phyloP scores from a whole-genome alignment of 2,797 vertebrate genomes.

The Hirundo rustica region DNA sequence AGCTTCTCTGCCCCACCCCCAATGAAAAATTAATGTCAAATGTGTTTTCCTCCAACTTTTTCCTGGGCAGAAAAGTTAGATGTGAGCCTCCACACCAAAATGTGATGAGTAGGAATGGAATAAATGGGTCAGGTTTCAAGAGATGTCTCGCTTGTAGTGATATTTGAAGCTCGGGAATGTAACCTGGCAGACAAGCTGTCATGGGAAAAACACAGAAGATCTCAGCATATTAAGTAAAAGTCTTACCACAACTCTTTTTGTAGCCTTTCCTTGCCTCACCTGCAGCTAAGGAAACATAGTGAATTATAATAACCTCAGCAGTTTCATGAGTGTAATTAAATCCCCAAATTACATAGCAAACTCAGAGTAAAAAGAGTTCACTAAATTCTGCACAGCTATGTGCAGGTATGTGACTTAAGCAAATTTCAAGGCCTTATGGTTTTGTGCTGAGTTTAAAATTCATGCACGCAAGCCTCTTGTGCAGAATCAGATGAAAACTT shows the following conservation, averaged over 20 bases:
- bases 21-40: not conserved
- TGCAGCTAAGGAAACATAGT: not conserved
- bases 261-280: not conserved
- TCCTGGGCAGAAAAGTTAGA: not conserved
- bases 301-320: constrained; percentile 3
- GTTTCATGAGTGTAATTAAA: not conserved
- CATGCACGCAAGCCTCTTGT: rapidly evolving
- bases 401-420: not conserved
- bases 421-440: not conserved
- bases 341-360: constrained; percentile 5
- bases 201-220: constrained; percentile 4
- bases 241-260: not conserved
- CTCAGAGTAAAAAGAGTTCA: not conserved
- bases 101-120: constrained; percentile 9
- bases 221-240: not conserved
- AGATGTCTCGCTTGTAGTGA: constrained; percentile 10
- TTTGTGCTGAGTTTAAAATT: not conserved
- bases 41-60: not conserved
- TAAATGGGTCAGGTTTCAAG: constrained; percentile 37
- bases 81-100: not conserved
- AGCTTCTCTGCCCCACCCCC: not conserved
- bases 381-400: not conserved
- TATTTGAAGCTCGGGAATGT: constrained; percentile 36
- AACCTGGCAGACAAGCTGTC: constrained; percentile 37
- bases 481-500: not conserved